Evolutionary conservation across 2,888 invertebrate genomes (phyloP), one percentile per base, ranked within the genome.

Genomic region (Parnassius smintheus): DNA sequence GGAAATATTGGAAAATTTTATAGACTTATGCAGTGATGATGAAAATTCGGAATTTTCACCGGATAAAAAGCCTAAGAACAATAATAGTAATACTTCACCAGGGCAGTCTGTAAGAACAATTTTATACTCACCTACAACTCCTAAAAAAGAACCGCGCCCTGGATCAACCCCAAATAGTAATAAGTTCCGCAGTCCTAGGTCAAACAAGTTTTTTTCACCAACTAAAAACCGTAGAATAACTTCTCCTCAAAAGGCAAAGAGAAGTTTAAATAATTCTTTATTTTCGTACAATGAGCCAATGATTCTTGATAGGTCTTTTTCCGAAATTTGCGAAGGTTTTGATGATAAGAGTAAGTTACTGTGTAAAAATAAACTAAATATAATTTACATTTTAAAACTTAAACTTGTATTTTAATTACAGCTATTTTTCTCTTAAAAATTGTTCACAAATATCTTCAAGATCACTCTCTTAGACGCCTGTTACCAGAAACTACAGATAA

Each of bases 291-390:
- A 62, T 51, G 42, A 55, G 13, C 12, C 56, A 42, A 48, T 56
- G 59, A 63, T 66, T 41, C 61, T 68, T 22, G 66, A 72, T 64
- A 65, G 65, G 13, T 56, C 68, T 41, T 77, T 78, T 60, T 57
- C 49, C 45, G 63, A 71, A 56, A 73, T 74, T 54, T 75, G 74
- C 66, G 61, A 74, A 42, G 78, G 73, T 9, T 71, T 78, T 66
- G 87, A 90, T 82, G 87, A 89, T 64, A 88, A 85, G 70, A 88
- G 91, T 91, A 76, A 84, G 86, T 74, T 50, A 22, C 41, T 22
- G n/a, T n/a, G 12, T 42, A 25, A 12, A 35, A 22, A 25, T 51
- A 51, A 51, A 49, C 2, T 45, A 4, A 22, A 22, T 12, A 22
- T 49, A 56, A 13, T 41, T 65, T 48, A 35, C n/a, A 41, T 56